These are phyloP conservation scores for Fringilla coelebs DNA, from an alignment of 2,797 vertebrate species.

Conservation along the genomic window DNA sequence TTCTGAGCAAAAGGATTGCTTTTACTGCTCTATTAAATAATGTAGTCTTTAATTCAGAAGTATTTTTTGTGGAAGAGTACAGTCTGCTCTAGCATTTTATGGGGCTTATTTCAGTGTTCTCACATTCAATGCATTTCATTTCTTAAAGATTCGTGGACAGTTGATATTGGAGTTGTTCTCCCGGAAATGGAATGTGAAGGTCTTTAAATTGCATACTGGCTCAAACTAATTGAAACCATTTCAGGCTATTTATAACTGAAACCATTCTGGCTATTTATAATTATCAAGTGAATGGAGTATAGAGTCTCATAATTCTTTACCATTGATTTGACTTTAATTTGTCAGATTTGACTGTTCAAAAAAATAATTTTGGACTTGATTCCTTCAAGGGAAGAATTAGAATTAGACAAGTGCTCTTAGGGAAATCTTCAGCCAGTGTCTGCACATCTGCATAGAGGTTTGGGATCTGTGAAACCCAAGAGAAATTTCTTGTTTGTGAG, in stretches of 20 bases:
- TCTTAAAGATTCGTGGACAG: neutral
- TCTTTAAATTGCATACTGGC: neutral
- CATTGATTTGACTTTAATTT: neutral
- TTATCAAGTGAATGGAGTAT: neutral
- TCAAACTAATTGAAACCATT: neutral
- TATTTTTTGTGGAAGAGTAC: neutral
- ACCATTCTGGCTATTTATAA: neutral
- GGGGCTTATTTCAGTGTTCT: neutral
- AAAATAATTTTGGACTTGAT: neutral
- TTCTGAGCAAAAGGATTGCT: neutral
- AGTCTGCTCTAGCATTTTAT: neutral
- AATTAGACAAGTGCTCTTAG: neutral
- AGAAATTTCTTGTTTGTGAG: neutral
- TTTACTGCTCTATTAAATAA: neutral
- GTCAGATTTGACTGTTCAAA: neutral
- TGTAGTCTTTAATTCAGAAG: neutral
- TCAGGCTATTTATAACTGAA: neutral
- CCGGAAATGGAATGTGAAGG: neutral
- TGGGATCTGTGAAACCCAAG: neutral
- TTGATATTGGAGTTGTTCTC: neutral
- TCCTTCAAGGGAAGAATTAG: neutral
- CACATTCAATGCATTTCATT: neutral
- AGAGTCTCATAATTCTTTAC: neutral
- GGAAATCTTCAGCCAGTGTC: neutral
- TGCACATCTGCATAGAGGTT: neutral